Evolutionary conservation across 2,888 invertebrate species (phyloP), one percentile per base, ranked within the genome.

Genomic region (Tachina lurida): DNA sequence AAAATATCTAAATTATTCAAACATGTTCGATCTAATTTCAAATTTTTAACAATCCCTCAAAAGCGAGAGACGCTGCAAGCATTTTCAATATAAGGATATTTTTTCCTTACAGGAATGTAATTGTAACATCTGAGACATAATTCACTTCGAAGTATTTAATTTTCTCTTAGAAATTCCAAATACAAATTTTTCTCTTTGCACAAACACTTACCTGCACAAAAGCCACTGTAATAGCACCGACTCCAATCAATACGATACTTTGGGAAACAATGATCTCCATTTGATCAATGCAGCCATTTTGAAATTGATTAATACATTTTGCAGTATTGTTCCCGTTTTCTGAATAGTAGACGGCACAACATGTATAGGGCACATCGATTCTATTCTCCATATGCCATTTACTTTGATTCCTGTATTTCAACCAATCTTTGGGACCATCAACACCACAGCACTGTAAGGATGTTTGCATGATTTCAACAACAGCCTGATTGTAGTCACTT

Each of bases 381-480:
- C 89, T 88, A 22, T 88, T 87, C 5, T 88, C 85, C 3, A 78
- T 41, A 22, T 87, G 82, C 1, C 67, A 73, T 17, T 87, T 88
- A 22, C 71, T 71, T 9, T 86, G 80, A 65, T 89, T 90, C 52
- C 84, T 90, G 80, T 75, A 93, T 0, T 90, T 88, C 22, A 90
- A 90, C 96, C 96, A 96, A 91, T 96, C 96, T 19, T 91, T 89
- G 82, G 95, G 95, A 43, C 93, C 92, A 89, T 94, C 93, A 1
- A 96, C 94, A 5, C 96, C 96, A 90, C 95, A 96, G 93, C 95
- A 96, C 92, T 93, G 94, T 88, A 95, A 92, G 92, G 95, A 95
- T 89, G 93, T 94, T 92, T 98, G 97, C 90, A 97, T 94, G 88
- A 95, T 95, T 92, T 97, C 96, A 94, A 97, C 97, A 1, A 96